These are phyloP conservation scores for Acomys russatus DNA, from an alignment of 2,797 vertebrate species.

Conservation along the genomic window DNA sequence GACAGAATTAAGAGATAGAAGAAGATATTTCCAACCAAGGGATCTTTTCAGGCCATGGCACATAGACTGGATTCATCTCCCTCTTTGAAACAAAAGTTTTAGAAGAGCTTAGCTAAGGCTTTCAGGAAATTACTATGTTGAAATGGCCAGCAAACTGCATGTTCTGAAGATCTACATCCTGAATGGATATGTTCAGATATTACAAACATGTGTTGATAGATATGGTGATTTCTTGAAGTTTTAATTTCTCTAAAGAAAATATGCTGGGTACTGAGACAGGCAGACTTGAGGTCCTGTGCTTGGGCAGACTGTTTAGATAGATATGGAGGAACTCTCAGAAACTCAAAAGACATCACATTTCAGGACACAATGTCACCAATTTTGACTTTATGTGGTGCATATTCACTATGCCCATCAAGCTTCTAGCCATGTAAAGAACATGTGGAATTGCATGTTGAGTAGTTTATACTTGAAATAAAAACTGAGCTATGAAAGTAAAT, in stretches of 20 bases:
- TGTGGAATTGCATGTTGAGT: neutral
- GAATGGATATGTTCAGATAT: neutral
- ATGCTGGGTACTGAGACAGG: neutral
- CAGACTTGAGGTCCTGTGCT: neutral
- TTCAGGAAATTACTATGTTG: neutral
- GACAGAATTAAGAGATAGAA: neutral
- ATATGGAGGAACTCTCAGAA: neutral
- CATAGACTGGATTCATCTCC: neutral
- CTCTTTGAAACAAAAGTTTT: neutral
- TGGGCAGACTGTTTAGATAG: neutral
- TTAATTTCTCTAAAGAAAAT: conserved; percentile 17
- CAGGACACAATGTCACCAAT: neutral
- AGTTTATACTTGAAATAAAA: conserved; percentile 15
- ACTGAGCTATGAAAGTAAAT: neutral
- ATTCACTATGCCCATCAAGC: neutral
- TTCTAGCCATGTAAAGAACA: neutral
- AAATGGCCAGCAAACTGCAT: neutral
- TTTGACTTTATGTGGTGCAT: neutral
- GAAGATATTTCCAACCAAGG: neutral
- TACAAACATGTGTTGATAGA: neutral
- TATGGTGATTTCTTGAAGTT: neutral
- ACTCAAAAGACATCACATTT: neutral
- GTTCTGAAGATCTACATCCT: neutral
- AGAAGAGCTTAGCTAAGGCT: neutral
- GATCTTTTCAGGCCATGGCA: neutral